Base-by-base conservation (phyloP, 2,888 invertebrate genomes). In the Leucozona laternaria region DNA sequence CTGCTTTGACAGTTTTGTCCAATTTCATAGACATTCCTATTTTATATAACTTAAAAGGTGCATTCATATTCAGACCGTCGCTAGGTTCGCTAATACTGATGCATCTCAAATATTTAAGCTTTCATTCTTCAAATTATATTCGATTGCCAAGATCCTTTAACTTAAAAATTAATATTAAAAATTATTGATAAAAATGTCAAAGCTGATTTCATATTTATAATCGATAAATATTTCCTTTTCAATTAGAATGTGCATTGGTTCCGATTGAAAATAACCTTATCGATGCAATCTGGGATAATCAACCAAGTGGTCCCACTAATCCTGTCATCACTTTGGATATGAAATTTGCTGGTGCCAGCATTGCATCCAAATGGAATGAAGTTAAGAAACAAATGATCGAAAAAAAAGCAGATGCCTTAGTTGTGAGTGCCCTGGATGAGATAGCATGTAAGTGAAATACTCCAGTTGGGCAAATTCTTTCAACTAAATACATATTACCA, bases 391-490 rank as follows among this genome's bases (percentile, higher is more conserved):
- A 95, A 89, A 96, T 98, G 94, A 90, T 91, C 8, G 93, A 94
- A 4, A 95, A 95, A 55, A 94, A 94, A 0, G 95, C 95, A 0
- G 92, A 94, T 0, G 93, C 95, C 0, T 91, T 98, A 11, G 94
- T 98, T 0, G 91, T 98, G 0, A 96, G 97, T 0, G 96, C 97
- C 0, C 93, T 98, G 25, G 98, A 98, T 90, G 98, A 98, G 91
- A 95, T 98, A 66, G 98, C 98, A 0, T 98, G 97, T 95, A 91
- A 93, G 95, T 88, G 10, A 1, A 2, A 43, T 11, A 22, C 4
- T 4, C 10, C 6, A 77, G 8, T 17, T 31, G 0, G 1, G 2
- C n/a, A 3, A 28, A 15, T 15, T 22, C 7, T 15, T 1, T 20
- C 2, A 10, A n/a, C 28, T 50, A 28, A 7, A 34, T 1, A 10